Conservation (phyloP, 2,888 invertebrate genomes). For the Tachina grossa region DNA sequence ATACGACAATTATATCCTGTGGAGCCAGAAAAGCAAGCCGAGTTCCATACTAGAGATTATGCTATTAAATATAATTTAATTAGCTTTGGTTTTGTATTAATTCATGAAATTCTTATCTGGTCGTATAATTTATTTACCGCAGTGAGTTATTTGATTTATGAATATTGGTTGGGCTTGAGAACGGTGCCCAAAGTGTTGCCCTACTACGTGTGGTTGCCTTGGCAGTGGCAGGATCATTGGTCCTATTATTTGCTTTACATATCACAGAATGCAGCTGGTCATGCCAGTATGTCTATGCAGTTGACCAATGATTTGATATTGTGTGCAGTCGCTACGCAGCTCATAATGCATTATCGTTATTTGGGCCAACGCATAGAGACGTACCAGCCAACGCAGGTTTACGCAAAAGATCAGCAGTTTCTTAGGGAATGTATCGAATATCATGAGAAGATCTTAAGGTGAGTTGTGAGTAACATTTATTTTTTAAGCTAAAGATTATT, state of each 20-base stretch:
- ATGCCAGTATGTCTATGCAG: constrained; percentile 76
- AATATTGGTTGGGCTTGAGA: constrained; percentile 72
- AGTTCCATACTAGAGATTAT: constrained; percentile 63
- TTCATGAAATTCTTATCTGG: constrained; percentile 77
- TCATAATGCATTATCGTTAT: constrained; percentile 80
- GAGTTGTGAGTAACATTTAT: constrained; percentile 7
- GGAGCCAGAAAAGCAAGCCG: constrained; percentile 65
- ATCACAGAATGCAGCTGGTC: constrained; percentile 76
- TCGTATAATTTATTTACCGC: constrained; percentile 78
- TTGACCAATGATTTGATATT: constrained; percentile 79
- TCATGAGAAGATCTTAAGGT: constrained; percentile 75
- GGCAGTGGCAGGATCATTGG: constrained; percentile 75
- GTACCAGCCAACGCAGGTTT: constrained; percentile 62
- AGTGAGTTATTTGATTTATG: constrained; percentile 75
- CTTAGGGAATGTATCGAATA: constrained; percentile 73
- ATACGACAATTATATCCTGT: constrained; percentile 76
- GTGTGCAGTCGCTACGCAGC: constrained; percentile 76
- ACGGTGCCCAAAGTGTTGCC: constrained; percentile 75
- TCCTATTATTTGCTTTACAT: constrained; percentile 76
- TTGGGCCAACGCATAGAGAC: constrained; percentile 73
- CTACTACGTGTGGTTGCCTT: constrained; percentile 77
- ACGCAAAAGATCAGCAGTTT: constrained; percentile 70
- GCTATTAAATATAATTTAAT: constrained; percentile 72
- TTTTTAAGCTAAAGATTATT: not conserved
- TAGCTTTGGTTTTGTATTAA: constrained; percentile 74